Percentiles rank a stretch among this genome's conserved stretches.
These are phyloP conservation scores for Corapipo altera DNA, from an alignment of 2,113 vertebrate genomes.

Conservation along the genomic window DNA sequence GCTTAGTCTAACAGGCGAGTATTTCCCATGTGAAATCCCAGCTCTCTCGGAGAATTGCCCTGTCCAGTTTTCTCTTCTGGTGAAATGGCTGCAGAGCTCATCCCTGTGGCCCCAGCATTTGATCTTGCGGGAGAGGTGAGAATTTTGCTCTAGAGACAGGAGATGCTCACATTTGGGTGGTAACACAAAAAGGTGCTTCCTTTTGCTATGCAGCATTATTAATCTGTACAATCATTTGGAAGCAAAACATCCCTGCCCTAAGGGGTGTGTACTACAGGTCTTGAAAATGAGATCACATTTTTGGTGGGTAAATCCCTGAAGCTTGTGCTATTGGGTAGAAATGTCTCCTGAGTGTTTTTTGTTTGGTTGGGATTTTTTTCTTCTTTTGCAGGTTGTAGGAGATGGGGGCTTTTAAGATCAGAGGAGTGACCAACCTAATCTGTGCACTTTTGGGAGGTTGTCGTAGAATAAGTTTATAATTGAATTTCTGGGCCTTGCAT, in stretches of 20 bases:
- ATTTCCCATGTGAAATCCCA: not conserved
- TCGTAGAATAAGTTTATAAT: not conserved
- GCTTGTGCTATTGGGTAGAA: not conserved
- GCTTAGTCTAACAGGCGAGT: not conserved
- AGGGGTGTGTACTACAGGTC: not conserved
- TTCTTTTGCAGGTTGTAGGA: not conserved
- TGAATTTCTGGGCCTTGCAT: not conserved
- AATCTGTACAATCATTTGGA: not conserved
- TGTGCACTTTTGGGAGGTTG: not conserved
- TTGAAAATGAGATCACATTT: conserved; percentile 18
- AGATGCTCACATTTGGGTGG: not conserved
- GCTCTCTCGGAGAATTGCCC: not conserved
- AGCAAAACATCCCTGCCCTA: not conserved
- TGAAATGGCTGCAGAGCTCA: not conserved
- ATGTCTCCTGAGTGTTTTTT: not conserved
- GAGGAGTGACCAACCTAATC: not conserved
- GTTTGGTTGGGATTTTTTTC: not conserved
- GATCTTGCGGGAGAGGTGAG: not conserved
- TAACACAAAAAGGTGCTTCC: not conserved
- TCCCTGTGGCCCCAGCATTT: not conserved
- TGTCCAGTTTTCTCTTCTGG: not conserved
- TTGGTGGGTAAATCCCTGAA: not conserved
- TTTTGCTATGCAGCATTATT: not conserved
- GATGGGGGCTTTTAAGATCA: not conserved
- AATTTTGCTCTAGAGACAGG: not conserved